Percentiles rank a stretch among this genome's conserved stretches.
Evolutionary conservation across 2,113 vertebrate species (phyloP).

Genomic region (Anas platyrhynchos): DNA sequence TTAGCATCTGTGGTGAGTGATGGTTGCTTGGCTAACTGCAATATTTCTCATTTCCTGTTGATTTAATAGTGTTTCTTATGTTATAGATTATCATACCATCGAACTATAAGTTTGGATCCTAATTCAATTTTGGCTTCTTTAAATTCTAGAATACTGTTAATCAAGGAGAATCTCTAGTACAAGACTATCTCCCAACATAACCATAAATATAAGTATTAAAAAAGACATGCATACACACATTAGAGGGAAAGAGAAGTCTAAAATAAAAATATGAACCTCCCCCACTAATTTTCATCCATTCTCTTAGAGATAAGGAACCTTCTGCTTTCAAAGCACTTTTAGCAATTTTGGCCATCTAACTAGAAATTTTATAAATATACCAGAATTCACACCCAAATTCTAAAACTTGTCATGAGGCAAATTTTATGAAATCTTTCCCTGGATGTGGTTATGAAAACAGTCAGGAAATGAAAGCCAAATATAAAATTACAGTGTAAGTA

Average conservation of each 20-base stretch:
- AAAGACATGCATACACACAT: not conserved
- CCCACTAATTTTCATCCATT: not conserved
- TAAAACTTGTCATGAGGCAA: not conserved
- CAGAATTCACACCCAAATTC: not conserved
- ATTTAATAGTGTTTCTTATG: constrained; percentile 64
- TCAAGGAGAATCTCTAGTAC: not conserved
- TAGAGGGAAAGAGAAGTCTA: not conserved
- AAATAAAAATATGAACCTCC: not conserved
- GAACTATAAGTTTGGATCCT: constrained; percentile 46
- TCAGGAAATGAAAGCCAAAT: not conserved
- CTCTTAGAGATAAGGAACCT: not conserved
- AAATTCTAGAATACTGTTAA: constrained; percentile 8
- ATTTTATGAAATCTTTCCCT: not conserved
- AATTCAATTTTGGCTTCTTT: constrained; percentile 13
- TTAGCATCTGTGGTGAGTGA: constrained; percentile 48
- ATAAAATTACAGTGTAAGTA: not conserved
- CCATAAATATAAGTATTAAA: not conserved
- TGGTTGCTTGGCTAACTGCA: constrained; percentile 39
- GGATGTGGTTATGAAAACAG: not conserved
- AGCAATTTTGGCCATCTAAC: not conserved
- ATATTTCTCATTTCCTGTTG: constrained; percentile 60
- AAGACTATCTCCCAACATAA: not conserved
- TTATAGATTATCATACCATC: constrained; percentile 56
- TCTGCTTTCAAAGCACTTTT: not conserved
- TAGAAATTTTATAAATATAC: not conserved